Conservation (phyloP, 2,888 invertebrate genomes). For the Xanthorhoe designata region DNA sequence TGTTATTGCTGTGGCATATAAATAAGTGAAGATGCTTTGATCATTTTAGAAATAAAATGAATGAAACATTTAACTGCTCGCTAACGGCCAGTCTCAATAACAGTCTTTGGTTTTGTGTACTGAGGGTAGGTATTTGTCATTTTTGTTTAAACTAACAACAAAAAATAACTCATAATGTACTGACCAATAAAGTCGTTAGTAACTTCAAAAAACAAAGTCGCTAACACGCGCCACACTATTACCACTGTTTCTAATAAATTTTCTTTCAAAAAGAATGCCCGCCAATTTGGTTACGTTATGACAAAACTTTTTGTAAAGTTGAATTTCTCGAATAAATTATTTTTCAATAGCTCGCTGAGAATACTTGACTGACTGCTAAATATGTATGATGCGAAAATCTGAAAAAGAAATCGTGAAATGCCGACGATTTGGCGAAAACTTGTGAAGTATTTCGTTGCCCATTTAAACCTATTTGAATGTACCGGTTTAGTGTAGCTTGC, state of each 20-base stretch:
- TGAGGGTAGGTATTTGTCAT: no score
- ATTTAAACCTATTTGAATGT: not conserved
- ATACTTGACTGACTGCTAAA: slow-evolving; percentile 33
- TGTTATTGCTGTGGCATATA: not conserved
- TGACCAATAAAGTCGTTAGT: not conserved
- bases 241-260: not conserved
- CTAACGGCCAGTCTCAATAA: no score
- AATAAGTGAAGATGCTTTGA: no score
- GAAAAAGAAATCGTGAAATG: slow-evolving; percentile 23
- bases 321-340: slow-evolving; percentile 38
- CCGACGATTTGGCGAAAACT: slow-evolving; percentile 19
- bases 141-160: no score
- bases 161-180: not conserved
- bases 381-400: slow-evolving; percentile 34
- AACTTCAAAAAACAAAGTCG: not conserved
- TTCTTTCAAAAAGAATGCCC: slow-evolving; percentile 8
- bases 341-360: slow-evolving; percentile 36
- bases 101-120: no score
- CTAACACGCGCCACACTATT: not conserved
- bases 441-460: slow-evolving; percentile 13
- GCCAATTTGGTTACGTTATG: slow-evolving; percentile 32
- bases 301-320: slow-evolving; percentile 39
- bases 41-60: no score
- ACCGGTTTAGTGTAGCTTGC: not conserved
- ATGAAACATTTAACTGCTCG: no score